These are phyloP conservation scores for Castor canadensis DNA, from an alignment of 2,113 vertebrate genomes.

Conservation along the genomic window DNA sequence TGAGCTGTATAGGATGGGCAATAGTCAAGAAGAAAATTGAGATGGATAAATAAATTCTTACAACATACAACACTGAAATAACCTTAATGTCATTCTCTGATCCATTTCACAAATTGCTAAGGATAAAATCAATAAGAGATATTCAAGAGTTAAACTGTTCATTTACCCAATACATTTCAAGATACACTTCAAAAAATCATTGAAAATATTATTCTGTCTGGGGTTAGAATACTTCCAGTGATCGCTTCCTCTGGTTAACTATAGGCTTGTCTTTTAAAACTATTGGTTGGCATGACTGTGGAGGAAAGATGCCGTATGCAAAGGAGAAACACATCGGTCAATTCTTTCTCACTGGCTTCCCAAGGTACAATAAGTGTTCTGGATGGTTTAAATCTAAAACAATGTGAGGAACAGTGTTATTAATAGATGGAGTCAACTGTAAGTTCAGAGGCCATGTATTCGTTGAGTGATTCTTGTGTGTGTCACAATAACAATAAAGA, in stretches of 20 bases:
- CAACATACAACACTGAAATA: neutral
- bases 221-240: rapidly evolving
- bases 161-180: neutral
- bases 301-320: neutral
- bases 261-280: neutral
- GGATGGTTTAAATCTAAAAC: neutral
- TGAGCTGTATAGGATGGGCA: neutral
- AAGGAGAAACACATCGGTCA: neutral
- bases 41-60: neutral
- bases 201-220: neutral
- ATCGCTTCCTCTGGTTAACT: neutral
- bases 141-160: neutral
- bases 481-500: neutral
- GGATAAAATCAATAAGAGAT: neutral
- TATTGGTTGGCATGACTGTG: too few relatives aligned
- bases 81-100: neutral
- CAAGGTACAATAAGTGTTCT: neutral
- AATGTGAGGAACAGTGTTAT: neutral
- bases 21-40: neutral
- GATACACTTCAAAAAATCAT: neutral
- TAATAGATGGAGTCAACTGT: neutral
- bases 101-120: neutral
- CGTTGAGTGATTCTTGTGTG: neutral
- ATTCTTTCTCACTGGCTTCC: neutral
- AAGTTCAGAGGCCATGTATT: neutral